A percentile compares a stretch with the other conserved stretches of the same genome.
Conservation (phyloP, 2,113 vertebrate genomes). For the Turnix velox region DNA sequence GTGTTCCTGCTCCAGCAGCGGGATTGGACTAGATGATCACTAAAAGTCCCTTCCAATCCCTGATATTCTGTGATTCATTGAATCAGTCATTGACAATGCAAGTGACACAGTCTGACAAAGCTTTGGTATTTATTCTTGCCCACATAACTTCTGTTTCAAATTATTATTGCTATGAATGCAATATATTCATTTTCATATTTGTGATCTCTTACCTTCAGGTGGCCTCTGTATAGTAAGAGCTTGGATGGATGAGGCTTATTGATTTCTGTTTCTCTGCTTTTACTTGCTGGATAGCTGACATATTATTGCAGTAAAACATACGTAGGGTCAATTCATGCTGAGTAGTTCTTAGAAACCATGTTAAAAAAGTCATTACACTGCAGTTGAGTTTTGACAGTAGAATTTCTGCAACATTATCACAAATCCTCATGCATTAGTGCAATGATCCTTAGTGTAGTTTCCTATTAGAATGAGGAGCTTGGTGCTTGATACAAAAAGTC, state of each 20-base stretch:
- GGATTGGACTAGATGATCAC: too few species aligned
- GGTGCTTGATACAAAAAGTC: constrained; percentile 74
- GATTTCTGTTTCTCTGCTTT: constrained; percentile 41
- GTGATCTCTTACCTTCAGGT: not conserved
- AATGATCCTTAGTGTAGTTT: constrained; percentile 83
- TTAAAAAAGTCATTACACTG: constrained; percentile 84
- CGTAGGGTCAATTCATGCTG: constrained; percentile 80
- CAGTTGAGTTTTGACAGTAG: constrained; percentile 85
- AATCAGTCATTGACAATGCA: not conserved
- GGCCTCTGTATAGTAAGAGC: not conserved
- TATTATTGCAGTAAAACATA: constrained; percentile 75
- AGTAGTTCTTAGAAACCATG: constrained; percentile 82
- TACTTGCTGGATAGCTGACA: constrained; percentile 63
- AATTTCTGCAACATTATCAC: constrained; percentile 87
- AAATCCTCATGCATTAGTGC: constrained; percentile 85
- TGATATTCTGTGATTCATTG: too few species aligned
- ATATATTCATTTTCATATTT: not conserved
- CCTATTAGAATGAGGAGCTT: constrained; percentile 79
- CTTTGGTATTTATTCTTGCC: not conserved
- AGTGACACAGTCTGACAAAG: not conserved
- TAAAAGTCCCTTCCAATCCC: too few species aligned
- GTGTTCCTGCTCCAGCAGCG: too few species aligned
- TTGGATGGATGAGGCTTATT: not conserved
- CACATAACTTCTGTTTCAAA: not conserved
- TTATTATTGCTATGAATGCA: not conserved